Evolutionary conservation across 2,888 invertebrate genomes (phyloP), one percentile per base, ranked within the genome.

Genomic region (Rhimphoctona megacephalus): DNA sequence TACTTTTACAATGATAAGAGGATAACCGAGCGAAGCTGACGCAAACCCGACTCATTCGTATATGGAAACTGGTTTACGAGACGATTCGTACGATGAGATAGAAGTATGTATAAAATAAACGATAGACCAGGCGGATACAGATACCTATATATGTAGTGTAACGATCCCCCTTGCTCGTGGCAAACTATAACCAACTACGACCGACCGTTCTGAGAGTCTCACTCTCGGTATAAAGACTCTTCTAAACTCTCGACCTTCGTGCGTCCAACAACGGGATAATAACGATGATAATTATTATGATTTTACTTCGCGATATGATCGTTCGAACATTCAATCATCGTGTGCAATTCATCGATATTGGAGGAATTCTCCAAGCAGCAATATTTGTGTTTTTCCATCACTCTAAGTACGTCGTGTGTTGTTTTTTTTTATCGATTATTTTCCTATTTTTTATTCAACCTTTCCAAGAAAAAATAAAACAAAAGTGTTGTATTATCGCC

Each of bases 51-150:
- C 83, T 86, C 61, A 83, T 86, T 86, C 86, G 73, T 86, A 86
- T 81, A 81, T 86, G 81, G 81, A 86, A 86, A 86, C 86, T 86
- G 86, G 86, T 86, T 86, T 86, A 77, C 72, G 77, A 70, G 80
- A 78, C 67, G 83, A 81, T 81, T 69, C 73, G 70, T 80, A 61
- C 69, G 70, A 81, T 66, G 64, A 73, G 85, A 64, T 77, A 66
- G 64, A 81, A n/a, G 70, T 30, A 52, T 30, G 61, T 61, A 61
- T 61, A 30, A 61, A 61, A 61, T 61, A 61, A 61, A 61, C 43
- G 69, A 61, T 61, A 30, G 30, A 30, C 61, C 61, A 61, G 5
- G 61, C 61, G 61, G 61, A 61, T 30, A 17, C 8, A 49, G 17
- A 57, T 30, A 61, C n/a, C 25, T 61, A 14, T 61, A 43, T 46